Base-by-base conservation (phyloP, 2,113 vertebrate genomes). In the Stegostoma tigrinum region DNA sequence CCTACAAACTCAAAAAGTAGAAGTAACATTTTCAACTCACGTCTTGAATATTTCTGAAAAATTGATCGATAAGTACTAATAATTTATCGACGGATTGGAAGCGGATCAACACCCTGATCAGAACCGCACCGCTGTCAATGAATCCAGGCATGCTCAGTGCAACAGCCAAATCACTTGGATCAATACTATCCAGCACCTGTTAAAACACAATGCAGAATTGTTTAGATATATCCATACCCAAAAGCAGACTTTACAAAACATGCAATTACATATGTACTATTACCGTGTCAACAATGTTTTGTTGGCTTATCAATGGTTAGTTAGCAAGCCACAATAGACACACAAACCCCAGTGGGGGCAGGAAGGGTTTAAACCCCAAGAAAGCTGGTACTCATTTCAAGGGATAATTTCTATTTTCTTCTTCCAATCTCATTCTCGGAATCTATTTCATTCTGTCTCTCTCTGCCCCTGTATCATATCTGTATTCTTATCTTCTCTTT, bases 101-200 rank as follows among this genome's bases (percentile, higher is more conserved):
- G 6, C 2, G 67, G 17, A 64, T 45, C n/a, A 96, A 27, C 5
- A 94, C 14, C 64, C 27, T 14, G 0, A 87, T 95, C 93, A 96
- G 72, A 89, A 72, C 75, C 24, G n/a, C 4, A 7, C 80, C 12
- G 1, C 94, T 68, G 6, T 96, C 83, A 67, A 86, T 61, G 87
- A 96, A 96, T 5, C 80, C 95, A 5, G 89, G 80, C 5, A 34
- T 45, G n/a, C 95, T 91, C 42, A 96, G 45, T 27, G 96, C 7
- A 14, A 93, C 75, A n/a, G 87, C 96, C 24, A 95, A 48, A 10
- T 10, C 95, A 0, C 30, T 95, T 30, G 96, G 93, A 27, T 45
- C 52, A n/a, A 80, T 10, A 5, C 64, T 96, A 48, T 96, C 91
- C 42, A 91, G 86, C 42, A 94, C 91, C 96, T 96, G 86, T 78